phyloP scores from a whole-genome alignment of 2,797 vertebrate species.

The Champsocephalus esox region DNA sequence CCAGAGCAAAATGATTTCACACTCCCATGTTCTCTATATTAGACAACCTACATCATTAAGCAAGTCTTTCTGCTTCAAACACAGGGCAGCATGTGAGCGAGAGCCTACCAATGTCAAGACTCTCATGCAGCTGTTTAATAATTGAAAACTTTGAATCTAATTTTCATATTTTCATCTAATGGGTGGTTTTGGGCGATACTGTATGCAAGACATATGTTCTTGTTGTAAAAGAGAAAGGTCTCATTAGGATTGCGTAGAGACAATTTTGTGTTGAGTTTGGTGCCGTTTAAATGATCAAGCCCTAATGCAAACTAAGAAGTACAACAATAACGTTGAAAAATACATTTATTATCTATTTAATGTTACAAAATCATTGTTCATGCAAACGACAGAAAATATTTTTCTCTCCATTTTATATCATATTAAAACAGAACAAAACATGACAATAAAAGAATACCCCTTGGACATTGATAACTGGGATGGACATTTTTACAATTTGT shows the following conservation, averaged over 20 bases:
- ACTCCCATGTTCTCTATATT: background rate
- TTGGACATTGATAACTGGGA: too few species aligned
- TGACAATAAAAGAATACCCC: too few species aligned
- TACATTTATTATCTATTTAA: too few species aligned
- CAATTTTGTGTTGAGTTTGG: constrained; percentile 41
- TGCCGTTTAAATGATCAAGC: constrained; percentile 55
- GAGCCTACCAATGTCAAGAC: background rate
- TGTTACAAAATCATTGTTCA: too few species aligned
- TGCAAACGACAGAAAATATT: too few species aligned
- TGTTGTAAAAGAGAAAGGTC: constrained; percentile 35
- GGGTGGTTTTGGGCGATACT: constrained; percentile 25
- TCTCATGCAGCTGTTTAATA: constrained; percentile 17
- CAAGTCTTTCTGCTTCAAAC: background rate
- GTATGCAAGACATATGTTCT: constrained; percentile 20
- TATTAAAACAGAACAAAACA: too few species aligned
- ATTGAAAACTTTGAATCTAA: constrained; percentile 25
- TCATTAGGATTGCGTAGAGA: constrained; percentile 26
- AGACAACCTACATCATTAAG: background rate
- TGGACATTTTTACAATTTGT: too few species aligned
- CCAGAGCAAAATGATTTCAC: background rate
- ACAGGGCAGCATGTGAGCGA: background rate
- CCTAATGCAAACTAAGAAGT: background rate
- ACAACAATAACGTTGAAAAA: too few species aligned
- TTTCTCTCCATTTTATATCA: too few species aligned
- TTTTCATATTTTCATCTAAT: constrained; percentile 21